Evolutionary conservation across 2,797 vertebrate genomes (phyloP), one percentile per base, ranked within the genome.

Genomic region (Chaenodraco wilsoni): DNA sequence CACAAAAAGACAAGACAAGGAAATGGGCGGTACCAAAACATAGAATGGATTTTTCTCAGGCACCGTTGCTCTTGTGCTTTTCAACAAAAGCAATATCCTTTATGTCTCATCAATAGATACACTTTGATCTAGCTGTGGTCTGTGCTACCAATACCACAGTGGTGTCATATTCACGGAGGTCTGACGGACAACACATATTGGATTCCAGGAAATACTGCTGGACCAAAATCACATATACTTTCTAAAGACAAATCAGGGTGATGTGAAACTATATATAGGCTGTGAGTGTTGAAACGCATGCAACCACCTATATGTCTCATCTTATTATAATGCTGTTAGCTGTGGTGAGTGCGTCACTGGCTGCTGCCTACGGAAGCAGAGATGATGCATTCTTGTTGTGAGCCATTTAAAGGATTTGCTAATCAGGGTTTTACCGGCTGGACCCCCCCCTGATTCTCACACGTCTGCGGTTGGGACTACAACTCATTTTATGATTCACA

Each of bases 51-150:
- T 41, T 66, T 72, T 70, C 49, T 74, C 69, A 58, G 74, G 76
- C 40, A 54, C 21, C 43, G 55, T 17, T 68, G 40, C n/a, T 41
- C n/a, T 56, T 21, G 31, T 41, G 14, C 33, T 63, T 13, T 19
- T 19, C 5, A 61, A 48, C 21, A 45, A 66, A 74, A 67, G 55
- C 64, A 83, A 82, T 76, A 76, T 80, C 69, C 68, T 72, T 80
- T 63, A 64, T 15, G 27, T 7, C 23, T 23, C 19, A 70, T 52
- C 21, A 54, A 19, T 49, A 57, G 10, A 84, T 74, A 41, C 13
- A 70, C 33, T 69, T 67, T 66, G 60, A 76, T 51, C 23, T 27
- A 4, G 23, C 23, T 27, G 23, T 27, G 72, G 50, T 50, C 50
- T 21, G 45, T 21, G 48, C 44, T 37, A 23, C 37, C 52, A 51